These are phyloP conservation scores for Limosa lapponica DNA, from an alignment of 2,797 vertebrate genomes.

Conservation along the genomic window DNA sequence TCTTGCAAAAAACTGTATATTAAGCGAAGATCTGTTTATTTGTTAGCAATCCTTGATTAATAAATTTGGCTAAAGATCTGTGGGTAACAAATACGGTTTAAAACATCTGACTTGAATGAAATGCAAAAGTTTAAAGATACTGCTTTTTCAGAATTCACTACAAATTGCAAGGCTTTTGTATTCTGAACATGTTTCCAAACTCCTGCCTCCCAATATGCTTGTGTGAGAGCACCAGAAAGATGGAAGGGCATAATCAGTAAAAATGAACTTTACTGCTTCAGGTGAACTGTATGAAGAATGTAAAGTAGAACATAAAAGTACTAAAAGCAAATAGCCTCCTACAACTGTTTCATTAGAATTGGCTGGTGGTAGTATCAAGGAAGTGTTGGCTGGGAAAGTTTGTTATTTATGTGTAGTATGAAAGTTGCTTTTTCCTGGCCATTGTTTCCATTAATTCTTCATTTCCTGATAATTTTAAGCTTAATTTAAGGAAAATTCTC, in stretches of 20 bases:
- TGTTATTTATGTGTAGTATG: not conserved
- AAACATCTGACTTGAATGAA: not conserved
- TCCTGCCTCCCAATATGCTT: not conserved
- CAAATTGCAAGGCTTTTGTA: not conserved
- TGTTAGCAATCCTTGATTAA: not conserved
- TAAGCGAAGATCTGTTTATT: not conserved
- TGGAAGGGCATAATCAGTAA: not conserved
- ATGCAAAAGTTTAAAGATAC: not conserved
- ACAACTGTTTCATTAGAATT: not conserved
- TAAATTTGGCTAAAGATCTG: not conserved
- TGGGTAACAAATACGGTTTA: not conserved
- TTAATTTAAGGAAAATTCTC: not conserved
- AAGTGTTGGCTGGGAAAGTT: not conserved
- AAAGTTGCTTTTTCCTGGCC: not conserved
- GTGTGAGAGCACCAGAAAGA: not conserved
- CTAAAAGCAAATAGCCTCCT: not conserved
- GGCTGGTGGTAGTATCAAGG: not conserved
- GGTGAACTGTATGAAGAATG: not conserved
- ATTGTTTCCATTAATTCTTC: not conserved
- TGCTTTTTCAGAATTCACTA: not conserved
- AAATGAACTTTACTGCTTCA: not conserved
- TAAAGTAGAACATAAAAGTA: not conserved
- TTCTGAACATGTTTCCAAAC: not conserved
- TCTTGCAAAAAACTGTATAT: not conserved
- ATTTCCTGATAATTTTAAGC: not conserved